phyloP scores from a whole-genome alignment of 2,113 vertebrate species.

The Pontoporia blainvillei region DNA sequence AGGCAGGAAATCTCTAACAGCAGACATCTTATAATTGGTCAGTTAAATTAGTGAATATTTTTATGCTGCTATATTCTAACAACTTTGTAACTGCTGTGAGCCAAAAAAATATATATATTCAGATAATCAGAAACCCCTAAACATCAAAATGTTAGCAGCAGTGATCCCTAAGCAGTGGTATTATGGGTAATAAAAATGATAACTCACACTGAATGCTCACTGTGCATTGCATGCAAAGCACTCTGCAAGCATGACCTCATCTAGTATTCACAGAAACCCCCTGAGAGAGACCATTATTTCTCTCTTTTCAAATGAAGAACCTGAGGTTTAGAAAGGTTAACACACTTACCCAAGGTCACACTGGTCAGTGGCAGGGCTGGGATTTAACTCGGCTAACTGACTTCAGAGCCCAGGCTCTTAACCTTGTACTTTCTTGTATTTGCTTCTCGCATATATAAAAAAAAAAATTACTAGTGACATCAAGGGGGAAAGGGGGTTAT shows the following conservation, averaged over 20 bases:
- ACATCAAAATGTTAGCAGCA: slow-evolving; percentile 33
- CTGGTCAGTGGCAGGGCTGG: neutral
- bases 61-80: neutral
- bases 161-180: neutral
- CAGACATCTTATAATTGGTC: neutral
- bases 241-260: slow-evolving; percentile 19
- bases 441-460: slow-evolving; percentile 15
- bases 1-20: neutral
- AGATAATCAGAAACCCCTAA: slow-evolving; percentile 4
- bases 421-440: neutral
- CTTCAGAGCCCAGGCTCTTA: neutral
- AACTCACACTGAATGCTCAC: slow-evolving; percentile 14
- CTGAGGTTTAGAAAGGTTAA: slow-evolving; percentile 30
- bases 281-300: slow-evolving; percentile 2
- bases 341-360: slow-evolving; percentile 8
- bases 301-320: slow-evolving; percentile 29
- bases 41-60: slow-evolving; percentile 2
- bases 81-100: neutral
- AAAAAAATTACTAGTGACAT: neutral
- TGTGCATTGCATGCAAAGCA: neutral
- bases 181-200: slow-evolving; percentile 38
- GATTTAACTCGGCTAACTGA: neutral
- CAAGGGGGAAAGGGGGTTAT: neutral
- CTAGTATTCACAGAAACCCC: slow-evolving; percentile 26
- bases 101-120: slow-evolving; percentile 26